These are phyloP conservation scores for Azemiops feae DNA, from an alignment of 2,113 vertebrate genomes.

Conservation along the genomic window DNA sequence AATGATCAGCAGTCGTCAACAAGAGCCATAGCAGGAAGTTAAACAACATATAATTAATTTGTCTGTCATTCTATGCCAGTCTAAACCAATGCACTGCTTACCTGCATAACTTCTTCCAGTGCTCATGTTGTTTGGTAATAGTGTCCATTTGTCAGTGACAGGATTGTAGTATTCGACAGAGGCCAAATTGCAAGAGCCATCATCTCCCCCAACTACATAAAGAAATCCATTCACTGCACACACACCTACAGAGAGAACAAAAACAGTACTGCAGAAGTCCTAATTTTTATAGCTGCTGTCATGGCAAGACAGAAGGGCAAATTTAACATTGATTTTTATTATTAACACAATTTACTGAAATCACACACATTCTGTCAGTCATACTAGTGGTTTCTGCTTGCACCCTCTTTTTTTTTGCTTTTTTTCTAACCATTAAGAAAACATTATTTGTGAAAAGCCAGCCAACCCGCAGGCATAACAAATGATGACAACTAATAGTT, in stretches of 20 bases:
- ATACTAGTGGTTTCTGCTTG: not conserved
- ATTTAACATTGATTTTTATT: not conserved
- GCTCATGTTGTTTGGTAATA: conserved; percentile 94
- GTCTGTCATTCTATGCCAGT: not conserved
- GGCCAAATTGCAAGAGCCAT: conserved; percentile 93
- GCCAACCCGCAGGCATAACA: too few relatives aligned
- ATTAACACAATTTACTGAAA: not conserved
- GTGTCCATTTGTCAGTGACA: conserved; percentile 88
- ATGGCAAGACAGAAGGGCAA: not conserved
- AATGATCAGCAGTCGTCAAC: not conserved
- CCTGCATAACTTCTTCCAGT: conserved; percentile 95
- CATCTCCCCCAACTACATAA: conserved; percentile 94
- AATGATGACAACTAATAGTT: not conserved
- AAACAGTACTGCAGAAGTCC: not conserved
- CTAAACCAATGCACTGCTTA: conserved; percentile 36
- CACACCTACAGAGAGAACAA: conserved; percentile 75
- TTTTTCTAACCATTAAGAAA: not conserved
- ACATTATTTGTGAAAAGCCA: not conserved
- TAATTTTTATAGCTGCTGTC: not conserved
- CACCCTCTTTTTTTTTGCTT: not conserved
- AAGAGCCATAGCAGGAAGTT: not conserved
- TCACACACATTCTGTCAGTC: not conserved
- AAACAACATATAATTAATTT: not conserved
- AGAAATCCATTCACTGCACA: conserved; percentile 92
- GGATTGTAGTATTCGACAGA: conserved; percentile 96